Evolutionary conservation across 2,113 vertebrate species (phyloP), one percentile per base, ranked within the genome.

Genomic region (Helogale parvula): DNA sequence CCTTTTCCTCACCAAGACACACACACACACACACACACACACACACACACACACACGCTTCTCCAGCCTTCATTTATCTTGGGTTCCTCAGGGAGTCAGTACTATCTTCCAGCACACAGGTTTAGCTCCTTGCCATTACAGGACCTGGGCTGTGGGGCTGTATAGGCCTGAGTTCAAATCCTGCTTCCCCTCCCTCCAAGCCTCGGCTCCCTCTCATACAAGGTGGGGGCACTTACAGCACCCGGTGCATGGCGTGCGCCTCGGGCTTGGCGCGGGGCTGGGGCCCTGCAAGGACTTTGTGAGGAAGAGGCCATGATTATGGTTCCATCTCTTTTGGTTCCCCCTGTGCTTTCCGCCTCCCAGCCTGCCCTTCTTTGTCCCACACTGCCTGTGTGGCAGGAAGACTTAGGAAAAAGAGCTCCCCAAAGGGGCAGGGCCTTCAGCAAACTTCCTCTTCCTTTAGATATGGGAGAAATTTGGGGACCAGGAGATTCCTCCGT

Each of bases 351-450:
- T 29, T 10, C 65, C 16, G n/a, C 60, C 60, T 79, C 41, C 47
- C 45, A 4, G 63, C n/a, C 41, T 7, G 4, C 54, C 9, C 35
- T 72, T 63, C 77, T 47, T 9, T 35, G 38, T 27, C 12, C 27
- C 29, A 12, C 0, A 2, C 86, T 31, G 13, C 41, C 63, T 1
- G 0, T 31, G 65, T 27, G 57, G 65, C 60, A 25, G 29, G 60
- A 84, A 93, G 33, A n/a, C 83, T 65, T 74, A 16, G 74, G 66
- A 38, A 11, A 87, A 77, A 93, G 83, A 60, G 19, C 47, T 76
- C 65, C 41, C 57, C 17, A 13, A 52, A 41, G 4, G 33, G 27
- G 16, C 60, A 29, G 3, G 13, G 60, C 71, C 35, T 15, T 77
- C 45, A 5, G 85, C 54, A 79, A 88, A 63, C 33, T 12, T 0